These are phyloP conservation scores for Paralichthys olivaceus DNA, from an alignment of 2,113 vertebrate species.

Conservation along the genomic window DNA sequence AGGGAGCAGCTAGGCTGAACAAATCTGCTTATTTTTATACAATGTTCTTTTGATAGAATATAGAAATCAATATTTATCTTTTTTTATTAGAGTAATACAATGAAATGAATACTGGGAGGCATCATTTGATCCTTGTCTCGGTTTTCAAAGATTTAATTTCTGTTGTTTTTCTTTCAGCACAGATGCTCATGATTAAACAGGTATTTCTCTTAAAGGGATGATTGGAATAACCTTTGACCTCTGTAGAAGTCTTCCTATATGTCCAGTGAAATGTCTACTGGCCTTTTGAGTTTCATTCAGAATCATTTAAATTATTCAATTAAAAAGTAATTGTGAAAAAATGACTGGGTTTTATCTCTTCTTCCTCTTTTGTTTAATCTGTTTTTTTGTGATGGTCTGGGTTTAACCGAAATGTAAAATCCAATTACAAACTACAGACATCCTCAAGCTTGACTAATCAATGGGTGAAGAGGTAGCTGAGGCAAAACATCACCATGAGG, in stretches of 20 bases:
- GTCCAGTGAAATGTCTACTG: slow-evolving; percentile 76
- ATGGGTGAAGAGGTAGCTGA: slow-evolving; percentile 15
- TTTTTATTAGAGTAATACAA: slow-evolving; percentile 61
- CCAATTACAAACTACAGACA: background rate
- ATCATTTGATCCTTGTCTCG: slow-evolving; percentile 58
- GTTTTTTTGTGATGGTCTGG: slow-evolving; percentile 36
- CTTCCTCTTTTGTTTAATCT: slow-evolving; percentile 44
- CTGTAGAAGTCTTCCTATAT: slow-evolving; percentile 88
- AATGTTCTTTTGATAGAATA: slow-evolving; percentile 76
- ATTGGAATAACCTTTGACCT: slow-evolving; percentile 82
- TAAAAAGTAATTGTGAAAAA: slow-evolving; percentile 75
- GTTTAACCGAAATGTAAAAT: slow-evolving; percentile 8
- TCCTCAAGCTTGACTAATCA: slow-evolving; percentile 29
- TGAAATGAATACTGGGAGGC: slow-evolving; percentile 51
- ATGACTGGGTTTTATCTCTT: slow-evolving; percentile 42
- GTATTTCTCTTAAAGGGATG: slow-evolving; percentile 85
- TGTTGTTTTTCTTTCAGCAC: slow-evolving; percentile 74
- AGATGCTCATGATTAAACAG: slow-evolving; percentile 60
- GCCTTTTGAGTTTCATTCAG: slow-evolving; percentile 81
- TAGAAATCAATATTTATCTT: slow-evolving; percentile 61
- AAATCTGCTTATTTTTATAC: slow-evolving; percentile 82
- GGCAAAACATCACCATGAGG: slow-evolving; percentile 39
- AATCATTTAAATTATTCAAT: slow-evolving; percentile 83
- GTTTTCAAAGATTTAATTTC: slow-evolving; percentile 58
- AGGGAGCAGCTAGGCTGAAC: slow-evolving; percentile 56